Conservation (phyloP, 2,888 invertebrate species). For the Leptopterna dolabrata region DNA sequence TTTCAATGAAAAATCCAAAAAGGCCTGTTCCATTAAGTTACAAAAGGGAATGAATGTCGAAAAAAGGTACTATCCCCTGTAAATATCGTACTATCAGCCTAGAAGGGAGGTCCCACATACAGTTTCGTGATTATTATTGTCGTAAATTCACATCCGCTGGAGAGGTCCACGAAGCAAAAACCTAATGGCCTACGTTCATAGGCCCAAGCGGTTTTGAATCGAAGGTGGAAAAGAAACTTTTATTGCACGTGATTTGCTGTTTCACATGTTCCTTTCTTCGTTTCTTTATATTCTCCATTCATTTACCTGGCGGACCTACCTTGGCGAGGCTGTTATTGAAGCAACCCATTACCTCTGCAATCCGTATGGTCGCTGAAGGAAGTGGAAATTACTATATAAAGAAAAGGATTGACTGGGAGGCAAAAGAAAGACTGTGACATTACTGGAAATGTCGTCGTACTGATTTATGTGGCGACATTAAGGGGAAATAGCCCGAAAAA, state of each 20-base stretch:
- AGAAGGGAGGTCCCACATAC: neutral
- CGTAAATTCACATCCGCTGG: constrained; percentile 42
- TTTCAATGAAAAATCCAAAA: constrained; percentile 30
- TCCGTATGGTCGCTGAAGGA: neutral
- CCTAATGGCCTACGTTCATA: constrained; percentile 15
- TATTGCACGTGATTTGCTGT: constrained; percentile 35
- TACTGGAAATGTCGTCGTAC: neutral
- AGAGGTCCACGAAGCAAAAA: neutral
- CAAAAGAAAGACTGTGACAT: neutral
- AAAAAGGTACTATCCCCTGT: constrained; percentile 14
- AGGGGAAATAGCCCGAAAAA: too few species aligned
- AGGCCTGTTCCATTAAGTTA: constrained; percentile 5
- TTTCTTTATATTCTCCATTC: constrained; percentile 22
- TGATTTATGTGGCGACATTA: neutral
- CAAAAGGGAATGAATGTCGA: neutral
- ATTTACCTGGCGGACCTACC: constrained; percentile 5
- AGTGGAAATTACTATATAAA: neutral
- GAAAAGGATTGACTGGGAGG: neutral
- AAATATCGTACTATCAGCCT: constrained; percentile 23
- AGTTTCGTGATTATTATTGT: constrained; percentile 37
- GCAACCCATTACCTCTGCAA: neutral
- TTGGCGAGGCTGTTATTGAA: constrained; percentile 9
- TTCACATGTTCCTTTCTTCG: constrained; percentile 4
- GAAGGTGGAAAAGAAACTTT: constrained; percentile 27
- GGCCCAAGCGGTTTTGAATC: neutral